These are phyloP conservation scores for Halictus rubicundus DNA, from an alignment of 1,140 invertebrate genomes.

Conservation along the genomic window DNA sequence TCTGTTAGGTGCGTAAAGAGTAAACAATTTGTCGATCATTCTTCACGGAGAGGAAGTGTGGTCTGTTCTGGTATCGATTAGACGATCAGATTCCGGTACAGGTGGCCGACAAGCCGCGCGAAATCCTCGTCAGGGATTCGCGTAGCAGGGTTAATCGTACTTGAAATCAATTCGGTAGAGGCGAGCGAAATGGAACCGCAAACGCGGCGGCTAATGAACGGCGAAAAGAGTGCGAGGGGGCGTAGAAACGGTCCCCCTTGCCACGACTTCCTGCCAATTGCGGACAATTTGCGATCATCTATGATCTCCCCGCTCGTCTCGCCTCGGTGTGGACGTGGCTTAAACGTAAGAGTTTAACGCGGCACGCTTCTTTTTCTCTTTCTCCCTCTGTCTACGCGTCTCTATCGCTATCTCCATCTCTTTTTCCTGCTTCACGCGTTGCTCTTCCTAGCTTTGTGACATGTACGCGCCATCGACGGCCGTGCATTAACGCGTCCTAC, in stretches of 20 bases:
- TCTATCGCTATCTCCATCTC: neutral
- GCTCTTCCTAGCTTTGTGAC: slow-evolving; percentile 40
- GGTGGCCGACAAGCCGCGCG: neutral
- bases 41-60: too few relatives aligned
- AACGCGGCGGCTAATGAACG: slow-evolving; percentile 67
- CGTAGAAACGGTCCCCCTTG: slow-evolving; percentile 71
- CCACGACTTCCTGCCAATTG: slow-evolving; percentile 80
- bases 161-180: slow-evolving; percentile 57
- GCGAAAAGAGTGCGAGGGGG: slow-evolving; percentile 71
- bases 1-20: too few relatives aligned
- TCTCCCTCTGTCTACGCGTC: slow-evolving; percentile 13
- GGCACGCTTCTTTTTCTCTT: slow-evolving; percentile 53
- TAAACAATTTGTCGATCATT: too few relatives aligned
- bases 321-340: slow-evolving; percentile 58
- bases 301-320: slow-evolving; percentile 73
- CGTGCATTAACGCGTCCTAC: slow-evolving; percentile 64
- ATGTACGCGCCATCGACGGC: slow-evolving; percentile 51
- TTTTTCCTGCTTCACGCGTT: neutral
- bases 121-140: neutral
- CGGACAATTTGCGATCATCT: slow-evolving; percentile 79
- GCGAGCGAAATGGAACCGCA: slow-evolving; percentile 57
- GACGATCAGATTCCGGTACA: too few relatives aligned
- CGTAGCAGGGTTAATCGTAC: slow-evolving; percentile 43
- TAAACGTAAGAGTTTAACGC: slow-evolving; percentile 70
- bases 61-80: too few relatives aligned